Percentiles rank a stretch among this genome's conserved stretches.
These are phyloP conservation scores for Endotricha flammealis DNA, from an alignment of 2,888 invertebrate species.

Conservation along the genomic window DNA sequence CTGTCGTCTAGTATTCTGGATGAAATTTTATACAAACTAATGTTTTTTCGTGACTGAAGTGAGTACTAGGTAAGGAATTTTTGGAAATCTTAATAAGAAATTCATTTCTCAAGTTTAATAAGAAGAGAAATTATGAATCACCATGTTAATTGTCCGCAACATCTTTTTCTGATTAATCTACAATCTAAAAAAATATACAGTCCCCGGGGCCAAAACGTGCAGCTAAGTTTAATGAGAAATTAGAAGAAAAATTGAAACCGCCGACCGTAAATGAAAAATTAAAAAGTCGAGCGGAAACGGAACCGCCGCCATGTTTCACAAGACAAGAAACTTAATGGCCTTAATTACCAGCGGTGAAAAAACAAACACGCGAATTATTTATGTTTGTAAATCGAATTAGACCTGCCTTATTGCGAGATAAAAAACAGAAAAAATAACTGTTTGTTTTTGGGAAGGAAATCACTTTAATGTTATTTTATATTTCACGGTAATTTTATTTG, in stretches of 20 bases:
- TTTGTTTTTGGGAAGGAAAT: too few relatives aligned
- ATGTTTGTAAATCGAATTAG: constrained; percentile 31
- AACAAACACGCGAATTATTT: constrained; percentile 43
- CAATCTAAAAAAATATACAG: constrained; percentile 35
- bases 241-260: constrained; percentile 61
- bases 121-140: constrained; percentile 29
- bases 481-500: too few relatives aligned
- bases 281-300: constrained; percentile 63
- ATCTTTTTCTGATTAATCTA: constrained; percentile 38
- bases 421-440: too few relatives aligned
- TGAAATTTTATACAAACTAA: too few relatives aligned
- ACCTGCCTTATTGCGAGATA: not conserved
- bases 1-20: too few relatives aligned
- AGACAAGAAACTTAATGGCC: constrained; percentile 41
- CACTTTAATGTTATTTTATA: too few relatives aligned
- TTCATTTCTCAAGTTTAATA: too few relatives aligned
- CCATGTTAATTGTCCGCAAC: constrained; percentile 32
- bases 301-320: constrained; percentile 56
- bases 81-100: too few relatives aligned
- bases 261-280: constrained; percentile 67
- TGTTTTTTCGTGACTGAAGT: too few relatives aligned
- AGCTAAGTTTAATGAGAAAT: constrained; percentile 66
- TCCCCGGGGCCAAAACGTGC: constrained; percentile 45
- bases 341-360: constrained; percentile 54
- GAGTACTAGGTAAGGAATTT: too few relatives aligned